Percentiles rank a stretch among this genome's conserved stretches.
phyloP scores from a whole-genome alignment of 2,797 vertebrate species.

The Typhlichthys eigenmanni region DNA sequence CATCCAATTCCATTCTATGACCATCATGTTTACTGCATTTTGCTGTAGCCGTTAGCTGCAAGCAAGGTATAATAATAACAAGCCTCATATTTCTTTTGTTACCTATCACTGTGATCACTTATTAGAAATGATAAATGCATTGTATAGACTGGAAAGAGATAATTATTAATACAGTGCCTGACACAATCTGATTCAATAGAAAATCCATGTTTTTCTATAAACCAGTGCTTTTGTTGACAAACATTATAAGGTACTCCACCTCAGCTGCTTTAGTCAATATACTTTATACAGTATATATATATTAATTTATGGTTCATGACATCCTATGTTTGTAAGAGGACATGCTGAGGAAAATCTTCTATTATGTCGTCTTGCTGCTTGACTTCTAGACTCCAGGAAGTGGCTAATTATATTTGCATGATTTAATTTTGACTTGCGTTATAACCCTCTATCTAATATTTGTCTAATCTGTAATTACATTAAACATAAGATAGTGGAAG shows the following conservation, averaged over 20 bases:
- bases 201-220: not conserved
- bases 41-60: too few species aligned
- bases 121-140: too few species aligned
- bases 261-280: slow-evolving; percentile 2
- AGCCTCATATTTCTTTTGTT: too few species aligned
- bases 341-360: slow-evolving; percentile 24
- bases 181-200: too few species aligned
- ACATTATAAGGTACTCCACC: not conserved
- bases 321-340: slow-evolving; percentile 26
- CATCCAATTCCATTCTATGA: too few species aligned
- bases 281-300: not conserved
- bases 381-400: slow-evolving; percentile 60
- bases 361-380: slow-evolving; percentile 39
- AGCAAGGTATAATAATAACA: too few species aligned
- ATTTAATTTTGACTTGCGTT: slow-evolving; percentile 59
- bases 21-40: too few species aligned
- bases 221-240: not conserved
- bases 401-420: slow-evolving; percentile 65
- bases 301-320: slow-evolving; percentile 22
- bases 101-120: too few species aligned
- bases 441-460: slow-evolving; percentile 60
- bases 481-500: slow-evolving; percentile 42
- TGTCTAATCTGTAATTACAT: slow-evolving; percentile 56
- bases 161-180: too few species aligned
- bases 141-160: too few species aligned